Percentiles rank a stretch among this genome's conserved stretches.
These are phyloP conservation scores for Cepphus grylle DNA, from an alignment of 2,113 vertebrate species.

Conservation along the genomic window DNA sequence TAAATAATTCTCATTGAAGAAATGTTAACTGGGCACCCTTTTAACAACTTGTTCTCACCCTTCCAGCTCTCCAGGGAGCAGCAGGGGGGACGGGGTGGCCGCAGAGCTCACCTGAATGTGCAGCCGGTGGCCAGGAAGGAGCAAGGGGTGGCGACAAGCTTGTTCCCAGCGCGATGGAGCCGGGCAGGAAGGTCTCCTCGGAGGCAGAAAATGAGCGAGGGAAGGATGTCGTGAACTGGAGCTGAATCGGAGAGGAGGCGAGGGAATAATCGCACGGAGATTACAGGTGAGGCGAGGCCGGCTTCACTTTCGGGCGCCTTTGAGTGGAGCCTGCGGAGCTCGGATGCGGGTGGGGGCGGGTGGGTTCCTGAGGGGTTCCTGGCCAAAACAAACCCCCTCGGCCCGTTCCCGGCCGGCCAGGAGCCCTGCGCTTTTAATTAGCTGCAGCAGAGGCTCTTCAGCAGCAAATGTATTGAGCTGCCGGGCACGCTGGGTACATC, in stretches of 20 bases:
- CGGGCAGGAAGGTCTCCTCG: accelerated
- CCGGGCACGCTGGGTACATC: neutral
- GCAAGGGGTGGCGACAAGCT: neutral
- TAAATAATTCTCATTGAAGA: neutral
- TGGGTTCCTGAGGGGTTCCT: neutral
- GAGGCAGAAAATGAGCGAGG: neutral
- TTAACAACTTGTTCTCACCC: neutral
- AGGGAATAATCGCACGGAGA: neutral
- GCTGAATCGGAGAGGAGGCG: neutral
- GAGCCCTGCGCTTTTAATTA: slow-evolving; percentile 3
- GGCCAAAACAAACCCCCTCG: neutral
- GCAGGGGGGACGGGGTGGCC: neutral
- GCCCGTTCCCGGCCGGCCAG: neutral
- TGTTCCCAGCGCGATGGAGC: neutral
- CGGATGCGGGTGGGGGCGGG: accelerated
- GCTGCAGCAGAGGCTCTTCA: neutral
- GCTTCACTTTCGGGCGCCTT: accelerated
- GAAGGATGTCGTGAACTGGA: neutral
- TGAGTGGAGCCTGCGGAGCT: neutral
- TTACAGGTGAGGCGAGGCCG: neutral
- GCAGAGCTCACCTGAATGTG: neutral
- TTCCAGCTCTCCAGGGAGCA: neutral
- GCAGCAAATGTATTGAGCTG: neutral
- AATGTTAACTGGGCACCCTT: slow-evolving; percentile 15
- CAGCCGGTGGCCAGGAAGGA: neutral